Base-by-base conservation (phyloP, 2,888 invertebrate species). In the Erynnis tages region DNA sequence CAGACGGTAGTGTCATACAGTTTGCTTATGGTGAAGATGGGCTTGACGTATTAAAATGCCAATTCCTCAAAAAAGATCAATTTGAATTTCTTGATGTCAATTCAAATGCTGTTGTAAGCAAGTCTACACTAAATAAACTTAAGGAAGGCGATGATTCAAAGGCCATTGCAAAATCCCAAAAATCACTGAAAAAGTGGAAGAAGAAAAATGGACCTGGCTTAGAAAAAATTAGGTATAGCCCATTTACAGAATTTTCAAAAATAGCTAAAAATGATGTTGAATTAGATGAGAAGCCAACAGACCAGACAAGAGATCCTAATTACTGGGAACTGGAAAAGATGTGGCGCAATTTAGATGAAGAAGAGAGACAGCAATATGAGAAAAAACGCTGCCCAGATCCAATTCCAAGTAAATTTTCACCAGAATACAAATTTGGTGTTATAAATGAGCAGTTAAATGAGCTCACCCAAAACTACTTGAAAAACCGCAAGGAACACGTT, bases 11-110 rank as follows among this genome's bases (percentile, higher is more conserved):
- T 72, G 93, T 99, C 1, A 92, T 99, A 45, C 99, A 98, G 91
- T 98, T 96, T 79, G 91, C 94, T 11, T 98, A 98, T 67, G 98
- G 98, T 1, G 98, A 98, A 88, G 98, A 98, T 75, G 97, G 97
- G 0, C 90, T 97, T 62, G 99, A 99, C 70, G 94, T 99, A 38
- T 89, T 93, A 0, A 97, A 96, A 77, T 93, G 95, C 0, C 95
- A 96, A 62, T 98, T 96, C 76, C 89, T 99, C 8, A 94, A 92
- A 45, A 72, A 92, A 29, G 92, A 94, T 43, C 95, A 95, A 66
- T 85, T 97, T 25, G 88, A 91, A 11, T 97, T 99, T 73, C 88
- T 99, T 4, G 91, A 94, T n/a, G 92, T 94, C 21, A 99, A 99
- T 80, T 87, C 91, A 0, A 82, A 91, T 3, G 93, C 93, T 0